Evolutionary conservation across 2,113 vertebrate genomes (phyloP), one percentile per base, ranked within the genome.

Genomic region (Tursiops truncatus): DNA sequence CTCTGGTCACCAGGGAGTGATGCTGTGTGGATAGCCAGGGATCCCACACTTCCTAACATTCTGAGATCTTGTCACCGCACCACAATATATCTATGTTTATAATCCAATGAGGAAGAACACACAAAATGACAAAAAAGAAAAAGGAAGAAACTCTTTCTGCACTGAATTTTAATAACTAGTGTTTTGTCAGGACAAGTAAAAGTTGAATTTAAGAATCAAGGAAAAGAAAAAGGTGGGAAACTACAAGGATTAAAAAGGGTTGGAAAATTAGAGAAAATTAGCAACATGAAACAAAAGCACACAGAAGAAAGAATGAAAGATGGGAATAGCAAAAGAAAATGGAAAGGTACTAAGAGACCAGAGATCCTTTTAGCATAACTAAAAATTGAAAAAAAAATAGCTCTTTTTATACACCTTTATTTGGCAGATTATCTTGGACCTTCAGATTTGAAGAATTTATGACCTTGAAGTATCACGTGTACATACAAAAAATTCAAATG

Each of bases 41-140:
- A 8, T 15, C 4, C 36, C 5, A 9, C 9, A 15, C 58, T 38
- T 23, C n/a, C 12, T 26, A 6, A 41, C 0, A 3, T 47, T 20
- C 25, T 23, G 31, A 38, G 53, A 31, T 36, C n/a, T 33, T 7
- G 33, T 26, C 56, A 6, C 87, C 14, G 60, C 36, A 3, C 13
- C 1, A 0, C 36, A 18, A 15, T 38, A 2, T 91, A 26, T 18
- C 31, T 13, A 7, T 13, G 11, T 82, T 73, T 76, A 70, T 9
- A 76, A 76, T 20, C 68, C 44, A 50, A 15, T 10, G 44, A 71
- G 36, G 3, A 4, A 8, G 7, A 17, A 31, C 6, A 23, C 25
- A 31, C 2, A 26, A 44, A 23, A 81, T 12, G 5, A 10, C 28
- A 6, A 77, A 31, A 23, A 28, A n/a, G 31, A 23, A 20, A 60